These are phyloP conservation scores for Aethes cnicana DNA, from an alignment of 2,888 invertebrate species.

Conservation along the genomic window DNA sequence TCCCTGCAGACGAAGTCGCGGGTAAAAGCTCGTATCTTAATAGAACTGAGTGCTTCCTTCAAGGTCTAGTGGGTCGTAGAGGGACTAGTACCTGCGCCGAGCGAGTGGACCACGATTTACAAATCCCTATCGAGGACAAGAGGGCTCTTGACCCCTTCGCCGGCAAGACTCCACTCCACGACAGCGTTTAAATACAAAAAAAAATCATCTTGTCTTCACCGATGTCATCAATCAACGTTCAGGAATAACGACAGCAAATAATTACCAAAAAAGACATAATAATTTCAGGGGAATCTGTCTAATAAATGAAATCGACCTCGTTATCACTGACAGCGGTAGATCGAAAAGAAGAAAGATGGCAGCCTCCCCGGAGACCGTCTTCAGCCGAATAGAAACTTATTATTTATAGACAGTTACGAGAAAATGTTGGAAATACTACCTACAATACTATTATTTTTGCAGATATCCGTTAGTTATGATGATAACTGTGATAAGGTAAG, in stretches of 20 bases:
- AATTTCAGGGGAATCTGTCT: conserved; percentile 41
- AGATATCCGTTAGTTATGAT: conserved; percentile 26
- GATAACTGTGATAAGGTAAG: conserved; percentile 8
- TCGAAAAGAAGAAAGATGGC: conserved; percentile 55
- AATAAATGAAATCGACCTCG: conserved; percentile 54
- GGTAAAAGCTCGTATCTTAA: no score
- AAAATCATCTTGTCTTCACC: neutral
- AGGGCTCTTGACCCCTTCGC: conserved; percentile 61
- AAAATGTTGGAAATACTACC: conserved; percentile 26
- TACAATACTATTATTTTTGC: conserved; percentile 26
- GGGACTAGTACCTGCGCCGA: conserved; percentile 44
- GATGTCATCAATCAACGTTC: conserved; percentile 1
- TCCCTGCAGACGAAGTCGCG: no score
- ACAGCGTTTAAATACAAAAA: neutral
- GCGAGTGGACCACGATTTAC: conserved; percentile 65
- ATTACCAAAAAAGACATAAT: conserved; percentile 34
- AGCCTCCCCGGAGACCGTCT: conserved; percentile 46
- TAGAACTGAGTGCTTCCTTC: no score
- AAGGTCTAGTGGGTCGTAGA: neutral
- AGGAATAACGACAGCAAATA: conserved; percentile 19
- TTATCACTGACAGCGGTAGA: conserved; percentile 57
- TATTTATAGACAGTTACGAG: conserved; percentile 32
- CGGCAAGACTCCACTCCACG: conserved; percentile 29
- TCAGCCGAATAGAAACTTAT: conserved; percentile 37
- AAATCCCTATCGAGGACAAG: conserved; percentile 65